Conservation (phyloP, 2,797 vertebrate species). For the Nothura maculosa region DNA sequence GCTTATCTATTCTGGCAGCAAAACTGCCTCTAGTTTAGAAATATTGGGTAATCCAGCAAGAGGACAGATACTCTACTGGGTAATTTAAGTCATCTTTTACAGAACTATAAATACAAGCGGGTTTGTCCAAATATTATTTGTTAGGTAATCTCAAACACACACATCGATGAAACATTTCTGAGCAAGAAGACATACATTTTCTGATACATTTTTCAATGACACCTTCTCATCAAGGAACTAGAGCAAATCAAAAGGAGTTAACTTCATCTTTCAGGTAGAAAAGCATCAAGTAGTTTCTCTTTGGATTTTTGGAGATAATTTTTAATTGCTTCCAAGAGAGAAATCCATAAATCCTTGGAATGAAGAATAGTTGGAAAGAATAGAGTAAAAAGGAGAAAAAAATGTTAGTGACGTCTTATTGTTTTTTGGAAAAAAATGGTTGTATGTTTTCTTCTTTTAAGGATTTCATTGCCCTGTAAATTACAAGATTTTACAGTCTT, state of each 20-base stretch:
- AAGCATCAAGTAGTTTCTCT: too few species aligned
- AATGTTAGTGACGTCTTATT: background rate
- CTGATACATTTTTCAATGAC: background rate
- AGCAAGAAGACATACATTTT: background rate
- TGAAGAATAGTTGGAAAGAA: background rate
- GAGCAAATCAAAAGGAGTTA: too few species aligned
- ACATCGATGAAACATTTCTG: background rate
- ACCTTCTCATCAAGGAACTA: too few species aligned
- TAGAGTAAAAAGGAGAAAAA: background rate
- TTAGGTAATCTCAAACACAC: background rate
- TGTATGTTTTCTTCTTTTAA: background rate
- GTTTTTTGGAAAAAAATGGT: background rate
- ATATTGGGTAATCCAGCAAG: background rate
- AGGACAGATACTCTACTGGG: background rate
- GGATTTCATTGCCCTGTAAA: background rate
- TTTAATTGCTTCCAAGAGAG: too few species aligned
- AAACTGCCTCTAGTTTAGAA: background rate
- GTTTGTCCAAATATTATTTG: background rate
- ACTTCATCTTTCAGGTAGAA: too few species aligned
- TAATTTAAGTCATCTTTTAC: background rate
- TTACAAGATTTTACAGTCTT: background rate
- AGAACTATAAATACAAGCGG: background rate
- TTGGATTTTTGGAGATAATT: too few species aligned
- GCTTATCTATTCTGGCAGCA: background rate
- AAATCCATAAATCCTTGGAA: background rate